Evolutionary conservation across 2,888 invertebrate genomes (phyloP).

Genomic region (Aphrophora alni): DNA sequence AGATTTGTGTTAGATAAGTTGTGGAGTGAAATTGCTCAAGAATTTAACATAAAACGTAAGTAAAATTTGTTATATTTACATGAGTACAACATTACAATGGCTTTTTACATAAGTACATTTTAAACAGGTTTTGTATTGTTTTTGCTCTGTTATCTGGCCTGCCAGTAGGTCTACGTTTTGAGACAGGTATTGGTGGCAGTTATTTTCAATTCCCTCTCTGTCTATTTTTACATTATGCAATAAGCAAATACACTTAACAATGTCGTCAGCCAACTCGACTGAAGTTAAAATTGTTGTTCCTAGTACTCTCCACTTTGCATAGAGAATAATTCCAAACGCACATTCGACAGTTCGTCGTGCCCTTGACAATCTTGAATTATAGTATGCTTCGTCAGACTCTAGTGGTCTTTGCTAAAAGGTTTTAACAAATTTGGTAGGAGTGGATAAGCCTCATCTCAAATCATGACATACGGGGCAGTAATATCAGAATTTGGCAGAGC

Average conservation of each 20-base stretch:
- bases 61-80: background rate
- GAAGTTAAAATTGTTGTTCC: constrained; percentile 30
- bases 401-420: constrained; percentile 17
- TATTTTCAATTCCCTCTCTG: background rate
- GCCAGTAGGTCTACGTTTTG: background rate
- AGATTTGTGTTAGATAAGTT: constrained; percentile 3
- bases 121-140: background rate
- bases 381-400: constrained; percentile 11
- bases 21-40: background rate
- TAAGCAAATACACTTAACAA: constrained; percentile 40
- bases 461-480: constrained; percentile 27
- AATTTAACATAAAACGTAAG: background rate
- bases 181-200: background rate
- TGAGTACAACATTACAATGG: background rate
- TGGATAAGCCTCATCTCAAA: constrained; percentile 29
- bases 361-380: constrained; percentile 27
- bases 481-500: background rate
- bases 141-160: background rate
- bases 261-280: constrained; percentile 30
- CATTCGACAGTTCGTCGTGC: constrained; percentile 34
- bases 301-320: constrained; percentile 38
- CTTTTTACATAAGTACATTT: background rate
- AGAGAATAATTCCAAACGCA: constrained; percentile 32
- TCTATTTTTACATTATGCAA: background rate
- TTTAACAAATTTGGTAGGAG: constrained; percentile 6